Base-by-base conservation (phyloP, 2,888 invertebrate genomes). In the Tridacna crocea region DNA sequence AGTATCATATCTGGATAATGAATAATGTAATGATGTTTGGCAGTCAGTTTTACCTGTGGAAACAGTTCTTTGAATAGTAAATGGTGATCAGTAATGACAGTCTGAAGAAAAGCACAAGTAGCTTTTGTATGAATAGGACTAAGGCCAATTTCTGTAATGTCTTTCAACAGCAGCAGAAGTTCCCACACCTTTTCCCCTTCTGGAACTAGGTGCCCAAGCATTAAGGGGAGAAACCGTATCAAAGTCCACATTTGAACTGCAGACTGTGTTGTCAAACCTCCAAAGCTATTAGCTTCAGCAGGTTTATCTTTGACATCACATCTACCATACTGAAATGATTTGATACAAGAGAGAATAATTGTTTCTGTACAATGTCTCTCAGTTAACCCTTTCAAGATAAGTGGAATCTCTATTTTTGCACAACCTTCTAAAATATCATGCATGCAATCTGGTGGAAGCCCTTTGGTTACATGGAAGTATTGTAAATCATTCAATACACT, bases 181-280 rank as follows among this genome's bases (percentile, higher is more conserved):
- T 73, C 26, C 73, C 73, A 73, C 19, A 36, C 58, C 15, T 58
- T 15, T 19, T 58, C 36, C 17, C 26, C 73, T n/a, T 58, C 73
- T 58, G 55, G 73, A n/a, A 58, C 36, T 36, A n/a, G 17, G 17
- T n/a, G 26, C 27, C 73, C 73, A 36, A 73, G 26, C 24, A 55
- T 58, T 19, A 73, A 73, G 27, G 73, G 58, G 17, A 72, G 27
- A 58, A 73, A 22, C 17, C 73, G 17, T 17, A 58, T 3, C 13
- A 73, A 12, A 17, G 58, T 58, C 73, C 73, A 73, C 55, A 58
- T 73, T 73, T 73, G 73, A 58, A 22, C 24, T n/a, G 73, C 73
- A 36, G 36, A 36, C 36, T 36, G 36, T 36, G 36, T 36, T 36
- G 36, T 36, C 36, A 72, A 19, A 26, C 15, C 48, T 46, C 19